A percentile compares a stretch with the other conserved stretches of the same genome.
Evolutionary conservation across 1,140 invertebrate genomes (phyloP).

Genomic region (Limonius californicus): DNA sequence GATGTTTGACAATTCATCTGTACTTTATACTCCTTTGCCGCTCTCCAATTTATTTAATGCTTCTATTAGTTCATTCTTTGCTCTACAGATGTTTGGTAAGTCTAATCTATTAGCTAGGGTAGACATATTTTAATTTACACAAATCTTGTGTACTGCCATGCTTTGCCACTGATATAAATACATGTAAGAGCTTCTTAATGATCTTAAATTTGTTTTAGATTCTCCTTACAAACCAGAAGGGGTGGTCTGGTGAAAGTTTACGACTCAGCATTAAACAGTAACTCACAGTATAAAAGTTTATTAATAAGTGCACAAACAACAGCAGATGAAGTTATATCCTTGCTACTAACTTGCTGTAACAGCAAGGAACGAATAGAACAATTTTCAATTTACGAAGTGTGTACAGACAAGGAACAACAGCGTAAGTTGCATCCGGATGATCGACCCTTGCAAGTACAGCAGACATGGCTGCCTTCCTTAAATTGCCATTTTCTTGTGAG

Average conservation of each 20-base stretch:
- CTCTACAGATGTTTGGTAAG: too few relatives aligned
- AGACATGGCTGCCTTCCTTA: conserved; percentile 62
- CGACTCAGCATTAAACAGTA: conserved; percentile 84
- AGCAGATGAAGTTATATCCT: conserved; percentile 82
- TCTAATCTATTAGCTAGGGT: too few relatives aligned
- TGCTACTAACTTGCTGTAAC: conserved; percentile 81
- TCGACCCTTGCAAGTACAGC: conserved; percentile 76
- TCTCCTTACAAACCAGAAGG: conserved; percentile 77
- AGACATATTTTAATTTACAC: too few relatives aligned
- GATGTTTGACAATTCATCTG: too few relatives aligned
- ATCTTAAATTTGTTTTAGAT: conserved; percentile 54
- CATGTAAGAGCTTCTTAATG: too few relatives aligned
- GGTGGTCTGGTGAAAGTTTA: conserved; percentile 87
- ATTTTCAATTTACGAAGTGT: conserved; percentile 84
- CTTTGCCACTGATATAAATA: too few relatives aligned
- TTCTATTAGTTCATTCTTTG: too few relatives aligned
- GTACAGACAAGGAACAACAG: conserved; percentile 70
- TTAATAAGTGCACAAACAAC: conserved; percentile 85
- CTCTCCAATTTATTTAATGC: too few relatives aligned
- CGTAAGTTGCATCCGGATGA: conserved; percentile 83
- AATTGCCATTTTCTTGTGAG: conserved; percentile 74
- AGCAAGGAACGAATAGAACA: conserved; percentile 76
- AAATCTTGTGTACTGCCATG: too few relatives aligned
- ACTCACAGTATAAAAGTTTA: conserved; percentile 89
- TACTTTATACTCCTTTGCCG: too few relatives aligned